Conservation (phyloP, 2,113 vertebrate genomes). For the Camelus dromedarius region DNA sequence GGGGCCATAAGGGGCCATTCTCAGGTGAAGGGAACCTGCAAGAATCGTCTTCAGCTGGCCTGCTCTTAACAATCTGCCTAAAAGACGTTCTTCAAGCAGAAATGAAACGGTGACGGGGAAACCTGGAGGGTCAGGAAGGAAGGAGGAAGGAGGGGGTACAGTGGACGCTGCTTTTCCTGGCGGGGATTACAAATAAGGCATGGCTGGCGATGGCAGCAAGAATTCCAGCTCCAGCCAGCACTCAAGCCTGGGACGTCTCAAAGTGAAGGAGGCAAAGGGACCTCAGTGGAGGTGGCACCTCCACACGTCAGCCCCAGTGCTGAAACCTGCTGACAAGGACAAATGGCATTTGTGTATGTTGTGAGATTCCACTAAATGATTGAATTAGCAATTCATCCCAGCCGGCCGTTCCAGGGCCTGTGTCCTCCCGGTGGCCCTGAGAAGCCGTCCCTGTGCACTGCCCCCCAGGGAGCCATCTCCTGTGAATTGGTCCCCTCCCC, state of each 20-base stretch:
- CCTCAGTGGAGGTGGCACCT: not conserved
- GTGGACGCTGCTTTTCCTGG: not conserved
- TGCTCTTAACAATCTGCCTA: not conserved
- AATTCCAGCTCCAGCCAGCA: no score
- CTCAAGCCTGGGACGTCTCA: not conserved
- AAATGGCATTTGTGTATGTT: not conserved
- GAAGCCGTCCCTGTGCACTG: not conserved
- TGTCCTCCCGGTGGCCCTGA: not conserved
- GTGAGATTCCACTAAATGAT: not conserved
- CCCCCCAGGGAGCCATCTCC: not conserved
- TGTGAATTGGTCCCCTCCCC: not conserved
- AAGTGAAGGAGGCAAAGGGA: not conserved
- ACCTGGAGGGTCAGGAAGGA: not conserved
- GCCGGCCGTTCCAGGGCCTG: no score
- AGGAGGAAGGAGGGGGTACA: not conserved
- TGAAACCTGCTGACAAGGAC: not conserved
- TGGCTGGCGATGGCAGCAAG: not conserved
- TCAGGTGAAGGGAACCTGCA: not conserved
- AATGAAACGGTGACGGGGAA: not conserved
- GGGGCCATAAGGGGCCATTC: not conserved
- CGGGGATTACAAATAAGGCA: not conserved
- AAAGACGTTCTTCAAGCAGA: not conserved
- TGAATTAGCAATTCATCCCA: not conserved
- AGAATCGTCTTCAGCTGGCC: not conserved
- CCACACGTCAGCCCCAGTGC: not conserved